Conservation (phyloP, 2,888 invertebrate species). For the Nymphalis c-album region DNA sequence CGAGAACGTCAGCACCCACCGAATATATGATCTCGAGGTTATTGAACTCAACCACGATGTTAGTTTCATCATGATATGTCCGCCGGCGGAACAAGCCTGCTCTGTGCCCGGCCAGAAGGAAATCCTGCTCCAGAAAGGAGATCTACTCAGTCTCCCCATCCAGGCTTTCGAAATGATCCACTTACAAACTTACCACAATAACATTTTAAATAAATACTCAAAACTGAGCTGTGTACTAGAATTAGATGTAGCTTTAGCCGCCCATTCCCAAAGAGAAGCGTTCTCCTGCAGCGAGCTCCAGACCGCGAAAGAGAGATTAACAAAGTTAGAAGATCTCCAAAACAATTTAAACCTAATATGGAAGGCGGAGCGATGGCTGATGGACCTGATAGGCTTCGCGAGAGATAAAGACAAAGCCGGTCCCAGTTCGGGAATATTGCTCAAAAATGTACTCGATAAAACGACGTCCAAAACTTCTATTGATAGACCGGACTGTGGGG, state of each 20-base stretch:
- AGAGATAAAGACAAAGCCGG: conserved; percentile 85
- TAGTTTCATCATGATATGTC: conserved; percentile 94
- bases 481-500: conserved; percentile 62
- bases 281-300: conserved; percentile 94
- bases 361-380: conserved; percentile 97
- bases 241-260: conserved; percentile 93
- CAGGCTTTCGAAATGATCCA: conserved; percentile 98
- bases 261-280: conserved; percentile 96
- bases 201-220: conserved; percentile 94
- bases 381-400: conserved; percentile 96
- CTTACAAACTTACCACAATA: conserved; percentile 94
- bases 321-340: conserved; percentile 92
- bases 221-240: conserved; percentile 96
- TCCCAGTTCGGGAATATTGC: conserved; percentile 73
- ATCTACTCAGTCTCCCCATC: conserved; percentile 93
- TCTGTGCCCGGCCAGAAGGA: conserved; percentile 94
- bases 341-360: conserved; percentile 92
- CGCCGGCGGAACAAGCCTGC: conserved; percentile 95
- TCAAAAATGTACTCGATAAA: conserved; percentile 70
- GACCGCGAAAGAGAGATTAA: conserved; percentile 91
- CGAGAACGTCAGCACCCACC: conserved; percentile 86
- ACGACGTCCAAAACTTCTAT: conserved; percentile 51
- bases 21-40: conserved; percentile 96
- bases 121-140: conserved; percentile 90
- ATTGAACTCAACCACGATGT: conserved; percentile 95